Base-by-base conservation (phyloP, 2,888 invertebrate genomes). In the Melolontha melolontha region DNA sequence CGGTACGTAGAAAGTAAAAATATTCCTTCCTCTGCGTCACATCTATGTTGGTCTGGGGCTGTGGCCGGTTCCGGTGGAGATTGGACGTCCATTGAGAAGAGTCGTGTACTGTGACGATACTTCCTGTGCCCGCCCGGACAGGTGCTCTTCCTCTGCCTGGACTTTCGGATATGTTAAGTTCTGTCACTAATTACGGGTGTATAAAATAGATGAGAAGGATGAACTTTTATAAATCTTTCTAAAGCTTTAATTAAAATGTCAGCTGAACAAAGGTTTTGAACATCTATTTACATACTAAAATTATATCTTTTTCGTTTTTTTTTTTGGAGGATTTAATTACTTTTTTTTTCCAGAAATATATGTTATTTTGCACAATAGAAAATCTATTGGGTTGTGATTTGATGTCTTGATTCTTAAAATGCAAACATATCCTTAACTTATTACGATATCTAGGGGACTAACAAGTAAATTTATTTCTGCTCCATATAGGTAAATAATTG, bases 61-160 rank as follows among this genome's bases (percentile, higher is more conserved):
- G 34, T 34, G 77, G 77, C 75, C 79, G 77, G 79, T 80, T 80
- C 80, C 80, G 79, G 80, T 79, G 78, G 79, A 79, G 80, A 79
- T 79, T 78, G 78, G 79, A 75, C 79, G 74, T 76, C 79, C 80
- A 80, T 80, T 80, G 79, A 81, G 80, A 79, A 77, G 78, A 78
- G 74, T 76, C 80, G 80, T 75, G 75, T 75, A 79, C 76, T 80
- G 80, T 81, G 79, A 81, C 80, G 80, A 75, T 72, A 72, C 75
- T 80, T 81, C 80, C 81, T 78, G 74, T 55, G 62, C 54, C 63
- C 41, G 62, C 54, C 63, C 41, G 75, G 79, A 78, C 78, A 78
- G 76, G 77, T 78, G 77, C 75, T 73, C 75, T 78, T 69, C 66
- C 69, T 67, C 63, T 69, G 64, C 62, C 63, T 51, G 59, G 63